Percentiles rank a stretch among this genome's conserved stretches.
These are phyloP conservation scores for Aphelocoma californica DNA, from an alignment of 2,797 vertebrate genomes.

Conservation along the genomic window DNA sequence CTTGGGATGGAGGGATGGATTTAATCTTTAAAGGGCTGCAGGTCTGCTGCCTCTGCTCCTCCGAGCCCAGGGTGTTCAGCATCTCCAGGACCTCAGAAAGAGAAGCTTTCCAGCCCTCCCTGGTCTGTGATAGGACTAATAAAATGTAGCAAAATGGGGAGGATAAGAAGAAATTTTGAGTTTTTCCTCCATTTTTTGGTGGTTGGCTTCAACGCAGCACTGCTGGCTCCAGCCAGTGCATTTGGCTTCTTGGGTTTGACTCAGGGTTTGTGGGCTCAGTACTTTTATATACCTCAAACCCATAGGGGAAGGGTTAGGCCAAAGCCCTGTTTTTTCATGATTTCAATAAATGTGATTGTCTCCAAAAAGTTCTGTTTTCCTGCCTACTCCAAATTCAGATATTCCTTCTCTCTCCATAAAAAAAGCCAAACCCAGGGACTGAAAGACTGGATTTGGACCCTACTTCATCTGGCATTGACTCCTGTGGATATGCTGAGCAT, in stretches of 20 bases:
- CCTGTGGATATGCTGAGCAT: neutral
- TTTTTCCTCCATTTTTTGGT: neutral
- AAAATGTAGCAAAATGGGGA: neutral
- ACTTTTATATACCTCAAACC: neutral
- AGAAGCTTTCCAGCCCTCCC: neutral
- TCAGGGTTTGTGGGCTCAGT: neutral
- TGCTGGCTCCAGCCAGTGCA: neutral
- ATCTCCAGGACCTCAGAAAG: neutral
- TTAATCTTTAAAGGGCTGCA: neutral
- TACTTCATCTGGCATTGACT: neutral
- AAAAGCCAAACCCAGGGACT: neutral
- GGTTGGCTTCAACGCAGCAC: neutral
- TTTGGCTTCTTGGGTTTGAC: neutral
- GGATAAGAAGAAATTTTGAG: neutral
- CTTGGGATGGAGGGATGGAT: neutral
- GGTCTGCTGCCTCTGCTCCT: neutral
- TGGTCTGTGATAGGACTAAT: accelerated
- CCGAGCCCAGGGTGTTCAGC: accelerated
- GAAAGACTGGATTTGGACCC: neutral
- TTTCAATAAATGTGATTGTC: neutral
- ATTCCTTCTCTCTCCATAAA: neutral
- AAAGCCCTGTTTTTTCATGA: neutral
- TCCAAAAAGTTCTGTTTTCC: neutral
- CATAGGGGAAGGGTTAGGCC: neutral
- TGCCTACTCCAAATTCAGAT: neutral